Base-by-base conservation (phyloP, 2,797 vertebrate genomes). In the Leucoraja ocellata region DNA sequence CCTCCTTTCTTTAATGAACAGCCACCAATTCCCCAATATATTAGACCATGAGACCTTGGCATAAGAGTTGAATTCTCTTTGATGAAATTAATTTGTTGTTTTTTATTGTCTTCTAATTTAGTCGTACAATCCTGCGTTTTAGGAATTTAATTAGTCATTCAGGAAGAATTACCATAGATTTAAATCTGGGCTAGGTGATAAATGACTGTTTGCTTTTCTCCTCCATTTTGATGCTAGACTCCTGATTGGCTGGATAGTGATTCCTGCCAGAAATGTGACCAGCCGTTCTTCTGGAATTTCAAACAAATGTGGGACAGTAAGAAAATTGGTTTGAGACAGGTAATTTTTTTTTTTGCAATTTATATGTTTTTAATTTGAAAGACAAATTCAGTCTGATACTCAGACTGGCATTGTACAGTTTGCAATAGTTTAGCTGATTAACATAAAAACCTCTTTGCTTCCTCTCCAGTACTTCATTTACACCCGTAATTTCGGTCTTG, bases 221-320 rank as follows among this genome's bases (percentile, higher is more conserved):
- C 28, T 39, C 77, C 61, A 93, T 94, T 94, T 95, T n/a, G 95
- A n/a, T 94, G 95, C 91, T 95, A 99, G 98, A 99, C 99, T 9
- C 99, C 98, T 0, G 98, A 99, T 93, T 99, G 99, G 99, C 94
- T 99, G 93, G 99, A 99, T 95, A 99, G 99, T 11, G 99, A 99
- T 95, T 99, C 98, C 36, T 99, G 99, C 96, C 99, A 99, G 95
- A 99, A 98, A 95, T 99, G 98, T 95, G 98, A 99, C 94, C 98
- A 99, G 95, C 99, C 99, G 84, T 99, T 99, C 95, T 99, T 99
- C 96, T 99, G 99, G 99, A 99, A 99, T 96, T 99, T 99, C 96
- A 99, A 99, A 95, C 99, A 99, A 95, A 99, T 99, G 99, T 99
- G 99, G 99, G 98, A 98, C 97, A 98, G 97, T 94, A 99, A 99